phyloP scores from a whole-genome alignment of 2,888 invertebrate species.

The Esperia sulphurella region DNA sequence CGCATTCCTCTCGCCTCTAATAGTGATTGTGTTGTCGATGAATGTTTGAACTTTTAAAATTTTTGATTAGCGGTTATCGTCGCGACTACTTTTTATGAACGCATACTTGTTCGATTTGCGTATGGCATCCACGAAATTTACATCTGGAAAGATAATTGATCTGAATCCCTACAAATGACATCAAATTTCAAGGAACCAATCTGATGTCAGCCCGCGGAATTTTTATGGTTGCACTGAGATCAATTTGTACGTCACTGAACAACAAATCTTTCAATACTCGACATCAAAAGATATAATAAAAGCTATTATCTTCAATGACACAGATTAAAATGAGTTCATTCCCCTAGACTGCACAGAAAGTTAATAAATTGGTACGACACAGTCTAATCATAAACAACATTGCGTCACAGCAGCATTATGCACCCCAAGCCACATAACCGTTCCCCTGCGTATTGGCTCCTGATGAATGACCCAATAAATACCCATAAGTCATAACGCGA shows the following conservation, averaged over 20 bases:
- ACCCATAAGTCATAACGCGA: constrained; percentile 71
- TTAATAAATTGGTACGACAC: constrained; percentile 61
- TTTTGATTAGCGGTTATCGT: constrained; percentile 70
- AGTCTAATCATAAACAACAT: constrained; percentile 63
- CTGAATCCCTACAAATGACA: constrained; percentile 9
- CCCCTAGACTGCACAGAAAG: constrained; percentile 36
- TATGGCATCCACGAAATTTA: constrained; percentile 18
- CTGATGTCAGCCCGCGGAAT: background rate
- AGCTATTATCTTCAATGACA: constrained; percentile 10
- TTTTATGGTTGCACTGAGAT: background rate
- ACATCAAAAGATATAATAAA: constrained; percentile 6
- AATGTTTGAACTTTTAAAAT: constrained; percentile 65
- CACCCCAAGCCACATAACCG: constrained; percentile 71
- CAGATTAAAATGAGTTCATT: constrained; percentile 11
- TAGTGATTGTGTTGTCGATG: constrained; percentile 59
- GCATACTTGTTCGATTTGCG: constrained; percentile 29
- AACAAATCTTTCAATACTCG: background rate
- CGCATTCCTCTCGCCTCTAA: constrained; percentile 51
- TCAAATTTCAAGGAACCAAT: background rate
- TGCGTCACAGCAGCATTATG: constrained; percentile 60
- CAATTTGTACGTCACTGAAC: background rate
- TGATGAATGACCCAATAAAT: constrained; percentile 77
- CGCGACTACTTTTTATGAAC: constrained; percentile 53
- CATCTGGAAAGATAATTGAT: constrained; percentile 6
- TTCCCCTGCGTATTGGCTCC: constrained; percentile 66